Percentiles rank a stretch among this genome's conserved stretches.
phyloP scores from a whole-genome alignment of 2,113 vertebrate species.

The Nesogale talazaci region DNA sequence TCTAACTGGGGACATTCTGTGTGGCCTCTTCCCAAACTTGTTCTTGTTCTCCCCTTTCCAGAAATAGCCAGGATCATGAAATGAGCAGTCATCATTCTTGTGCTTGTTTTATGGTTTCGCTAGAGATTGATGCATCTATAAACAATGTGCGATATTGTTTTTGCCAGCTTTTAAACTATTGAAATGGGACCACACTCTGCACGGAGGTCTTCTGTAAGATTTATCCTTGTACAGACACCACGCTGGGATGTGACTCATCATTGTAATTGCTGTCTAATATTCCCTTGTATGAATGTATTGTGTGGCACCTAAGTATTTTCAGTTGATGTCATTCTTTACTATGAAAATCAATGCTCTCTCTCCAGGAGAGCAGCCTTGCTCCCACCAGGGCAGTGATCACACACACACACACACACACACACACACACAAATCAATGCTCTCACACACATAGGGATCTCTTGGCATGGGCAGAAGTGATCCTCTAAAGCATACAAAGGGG shows the following conservation, averaged over 20 bases:
- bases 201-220: conserved; percentile 23
- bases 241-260: conserved; percentile 30
- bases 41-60: neutral
- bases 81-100: conserved; percentile 1
- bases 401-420: too few relatives aligned
- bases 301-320: conserved; percentile 32
- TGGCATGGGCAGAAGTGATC: neutral
- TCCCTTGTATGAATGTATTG: neutral
- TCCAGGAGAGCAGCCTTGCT: too few relatives aligned
- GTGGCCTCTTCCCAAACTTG: neutral
- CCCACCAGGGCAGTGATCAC: too few relatives aligned
- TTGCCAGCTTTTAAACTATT: conserved; percentile 45
- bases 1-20: neutral
- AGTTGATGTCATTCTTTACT: conserved; percentile 17
- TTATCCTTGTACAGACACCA: neutral
- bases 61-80: conserved; percentile 30
- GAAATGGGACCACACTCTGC: neutral
- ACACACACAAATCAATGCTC: conserved; percentile 1
- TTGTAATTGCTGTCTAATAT: conserved; percentile 30
- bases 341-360: neutral
- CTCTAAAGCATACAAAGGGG: neutral
- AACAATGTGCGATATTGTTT: conserved; percentile 43
- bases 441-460: neutral
- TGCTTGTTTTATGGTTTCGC: conserved; percentile 42
- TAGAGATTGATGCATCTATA: conserved; percentile 30